Evolutionary conservation across 2,888 invertebrate genomes (phyloP), one percentile per base, ranked within the genome.

Genomic region (Sesia bembeciformis): DNA sequence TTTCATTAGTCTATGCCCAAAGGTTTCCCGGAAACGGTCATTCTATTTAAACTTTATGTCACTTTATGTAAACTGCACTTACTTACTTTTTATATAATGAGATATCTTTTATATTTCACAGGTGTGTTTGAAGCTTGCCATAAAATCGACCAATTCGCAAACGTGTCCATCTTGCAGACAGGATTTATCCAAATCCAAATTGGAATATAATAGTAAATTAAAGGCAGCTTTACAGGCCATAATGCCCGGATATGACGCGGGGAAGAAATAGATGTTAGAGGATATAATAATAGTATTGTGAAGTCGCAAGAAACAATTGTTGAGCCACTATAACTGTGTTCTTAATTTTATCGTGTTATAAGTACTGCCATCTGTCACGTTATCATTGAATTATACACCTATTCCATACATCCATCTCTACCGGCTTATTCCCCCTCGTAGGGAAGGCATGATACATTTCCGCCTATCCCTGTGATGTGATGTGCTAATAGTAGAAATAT

Each of bases 161-260:
- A 84, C 79, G 0, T 96, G 96, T 70, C 94, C 96, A 0, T 90
- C 90, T 55, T 96, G 96, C 73, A 89, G 95, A 4, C 74, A 84
- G 42, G 90, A 90, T n/a, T 81, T 95, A 3, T 87, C 91, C 0
- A 90, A 91, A 58, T 84, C 90, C 58, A 90, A 84, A 51, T 75
- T 91, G 60, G 68, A 78, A n/a, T 66, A 89, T 0, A 96, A 96
- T 70, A 79, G 90, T 51, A 70, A 74, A 0, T 85, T 96, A 4
- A 81, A 86, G 40, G 69, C 80, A 2, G 91, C 91, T 0, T 82
- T 96, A 3, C 79, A 90, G 49, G 67, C 74, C 3, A 77, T 96
- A 40, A 92, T 94, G 72, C 92, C 95, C 0, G 95, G 95, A 0
- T 95, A 94, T 68, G 92, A 91, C 56, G 87, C 81, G 5, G 90